Conservation (phyloP, 2,113 vertebrate genomes). For the Oncorhynchus masou region DNA sequence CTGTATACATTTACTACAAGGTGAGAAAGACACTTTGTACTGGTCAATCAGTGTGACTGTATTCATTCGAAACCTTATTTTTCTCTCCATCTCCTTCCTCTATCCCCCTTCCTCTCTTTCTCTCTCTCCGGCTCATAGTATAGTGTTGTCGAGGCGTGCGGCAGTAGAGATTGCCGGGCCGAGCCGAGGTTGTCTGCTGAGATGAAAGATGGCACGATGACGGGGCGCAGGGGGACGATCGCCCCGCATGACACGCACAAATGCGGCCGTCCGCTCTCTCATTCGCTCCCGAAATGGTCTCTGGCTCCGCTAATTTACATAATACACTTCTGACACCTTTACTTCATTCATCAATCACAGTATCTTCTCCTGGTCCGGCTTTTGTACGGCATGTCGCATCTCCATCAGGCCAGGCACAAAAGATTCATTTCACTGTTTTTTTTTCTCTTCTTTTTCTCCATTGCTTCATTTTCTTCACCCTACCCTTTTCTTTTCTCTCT, state of each 20-base stretch:
- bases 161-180: conserved; percentile 76
- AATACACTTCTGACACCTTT: conserved; percentile 99
- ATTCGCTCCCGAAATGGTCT: conserved; percentile 85
- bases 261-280: conserved; percentile 81
- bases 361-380: conserved; percentile 95
- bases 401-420: conserved; percentile 99
- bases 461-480: conserved; percentile 63
- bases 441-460: conserved; percentile 51
- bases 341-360: conserved; percentile 99
- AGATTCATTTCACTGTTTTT: conserved; percentile 99
- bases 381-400: conserved; percentile 99
- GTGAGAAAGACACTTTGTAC: neutral
- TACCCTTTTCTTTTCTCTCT: conserved; percentile 82
- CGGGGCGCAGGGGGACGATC: conserved; percentile 85
- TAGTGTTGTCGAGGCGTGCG: conserved; percentile 56
- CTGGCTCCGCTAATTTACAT: conserved; percentile 99
- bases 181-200: conserved; percentile 89
- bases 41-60: conserved; percentile 4
- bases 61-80: neutral
- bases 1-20: conserved; percentile 40
- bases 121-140: conserved; percentile 25
- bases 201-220: conserved; percentile 97
- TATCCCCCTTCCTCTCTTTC: conserved; percentile 6
- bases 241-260: conserved; percentile 82
- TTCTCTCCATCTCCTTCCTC: conserved; percentile 8